Percentiles rank a stretch among this genome's conserved stretches.
Conservation (phyloP, 2,797 vertebrate species). For the Enteromius treurensis region DNA sequence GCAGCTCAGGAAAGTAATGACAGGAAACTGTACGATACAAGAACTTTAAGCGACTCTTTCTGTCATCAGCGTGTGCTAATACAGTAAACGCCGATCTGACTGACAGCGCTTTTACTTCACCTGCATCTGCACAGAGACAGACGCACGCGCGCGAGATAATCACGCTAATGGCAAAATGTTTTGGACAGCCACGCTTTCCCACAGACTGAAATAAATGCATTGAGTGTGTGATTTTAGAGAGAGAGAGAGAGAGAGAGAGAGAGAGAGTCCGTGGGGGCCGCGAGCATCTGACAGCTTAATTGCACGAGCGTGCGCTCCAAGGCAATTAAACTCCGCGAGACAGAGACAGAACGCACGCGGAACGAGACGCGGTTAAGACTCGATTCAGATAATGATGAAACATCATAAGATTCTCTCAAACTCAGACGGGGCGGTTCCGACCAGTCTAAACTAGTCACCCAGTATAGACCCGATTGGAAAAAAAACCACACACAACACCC, state of each 20-base stretch:
- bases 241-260: neutral
- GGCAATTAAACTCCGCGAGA: conserved; percentile 69
- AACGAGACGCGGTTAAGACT: conserved; percentile 30
- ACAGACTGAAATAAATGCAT: conserved; percentile 23
- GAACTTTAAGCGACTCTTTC: neutral
- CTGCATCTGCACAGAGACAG: neutral
- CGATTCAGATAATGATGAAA: conserved; percentile 16
- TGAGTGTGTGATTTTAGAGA: neutral
- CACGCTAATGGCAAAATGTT: conserved; percentile 31
- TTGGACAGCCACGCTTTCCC: conserved; percentile 12
- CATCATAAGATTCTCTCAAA: conserved; percentile 22
- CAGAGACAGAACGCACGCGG: conserved; percentile 15
- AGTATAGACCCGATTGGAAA: conserved; percentile 2
- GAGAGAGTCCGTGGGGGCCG: conserved; percentile 10
- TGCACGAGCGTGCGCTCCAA: conserved; percentile 60
- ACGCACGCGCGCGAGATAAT: neutral
- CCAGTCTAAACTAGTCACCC: conserved; percentile 45
- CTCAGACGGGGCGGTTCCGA: conserved; percentile 44
- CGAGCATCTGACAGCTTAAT: conserved; percentile 73
- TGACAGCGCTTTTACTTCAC: neutral
- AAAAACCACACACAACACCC: neutral
- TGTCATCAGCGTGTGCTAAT: neutral
- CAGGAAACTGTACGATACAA: neutral
- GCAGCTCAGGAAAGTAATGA: neutral
- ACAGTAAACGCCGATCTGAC: neutral